These are phyloP conservation scores for Aleiodes testaceus DNA, from an alignment of 2,888 invertebrate species.

Conservation along the genomic window DNA sequence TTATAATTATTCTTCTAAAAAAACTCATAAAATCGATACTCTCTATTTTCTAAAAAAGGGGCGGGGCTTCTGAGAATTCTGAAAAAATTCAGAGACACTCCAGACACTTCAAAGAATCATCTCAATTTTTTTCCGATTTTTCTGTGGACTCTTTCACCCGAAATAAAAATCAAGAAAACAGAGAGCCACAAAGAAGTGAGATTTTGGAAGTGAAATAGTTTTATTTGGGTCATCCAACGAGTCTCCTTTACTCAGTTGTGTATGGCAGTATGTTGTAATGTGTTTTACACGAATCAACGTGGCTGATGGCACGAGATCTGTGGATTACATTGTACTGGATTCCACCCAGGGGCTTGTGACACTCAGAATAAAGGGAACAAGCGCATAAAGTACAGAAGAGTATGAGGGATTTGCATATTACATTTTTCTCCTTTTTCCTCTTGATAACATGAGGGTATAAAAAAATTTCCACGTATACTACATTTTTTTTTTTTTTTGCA, in stretches of 20 bases:
- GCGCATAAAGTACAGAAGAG: neutral
- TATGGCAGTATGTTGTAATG: neutral
- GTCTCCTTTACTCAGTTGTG: neutral
- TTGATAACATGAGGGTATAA: too few species aligned
- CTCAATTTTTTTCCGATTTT: too few species aligned
- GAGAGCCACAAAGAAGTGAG: neutral
- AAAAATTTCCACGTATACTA: too few species aligned
- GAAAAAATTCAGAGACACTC: too few species aligned
- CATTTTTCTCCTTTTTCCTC: neutral
- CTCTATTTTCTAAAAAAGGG: too few species aligned
- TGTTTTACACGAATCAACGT: constrained; percentile 15
- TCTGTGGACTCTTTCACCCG: too few species aligned
- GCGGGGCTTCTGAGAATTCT: too few species aligned
- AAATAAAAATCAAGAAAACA: neutral
- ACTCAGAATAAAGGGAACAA: constrained; percentile 1
- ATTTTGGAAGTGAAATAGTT: neutral
- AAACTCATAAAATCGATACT: too few species aligned
- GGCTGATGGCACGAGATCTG: neutral
- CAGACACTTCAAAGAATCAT: too few species aligned
- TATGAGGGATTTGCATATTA: neutral
- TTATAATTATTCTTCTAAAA: too few species aligned
- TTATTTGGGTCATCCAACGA: constrained; percentile 12
- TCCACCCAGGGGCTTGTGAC: constrained; percentile 7
- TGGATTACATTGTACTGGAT: constrained; percentile 15
- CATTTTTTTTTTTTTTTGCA: too few species aligned